Evolutionary conservation across 2,797 vertebrate species (phyloP).

Genomic region (Enteromius trimaculatus): DNA sequence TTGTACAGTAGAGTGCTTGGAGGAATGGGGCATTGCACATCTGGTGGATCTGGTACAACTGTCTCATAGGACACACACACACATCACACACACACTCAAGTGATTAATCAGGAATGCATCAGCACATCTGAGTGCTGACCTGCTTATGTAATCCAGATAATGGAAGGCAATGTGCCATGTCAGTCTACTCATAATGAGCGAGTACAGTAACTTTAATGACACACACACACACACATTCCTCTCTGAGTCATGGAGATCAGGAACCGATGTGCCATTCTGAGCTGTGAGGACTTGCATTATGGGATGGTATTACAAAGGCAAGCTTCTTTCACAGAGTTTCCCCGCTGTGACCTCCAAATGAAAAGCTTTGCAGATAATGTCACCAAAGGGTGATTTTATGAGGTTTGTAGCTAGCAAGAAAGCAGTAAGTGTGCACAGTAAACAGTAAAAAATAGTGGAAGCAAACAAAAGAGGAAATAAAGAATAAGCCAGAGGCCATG

Average conservation of each 20-base stretch:
- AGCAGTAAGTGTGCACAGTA: background rate
- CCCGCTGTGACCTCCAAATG: background rate
- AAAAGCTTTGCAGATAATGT: constrained; percentile 16
- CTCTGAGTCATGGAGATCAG: constrained; percentile 39
- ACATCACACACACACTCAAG: constrained; percentile 12
- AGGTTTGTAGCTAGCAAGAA: constrained; percentile 13
- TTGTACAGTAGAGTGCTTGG: background rate
- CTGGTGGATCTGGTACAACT: constrained; percentile 35
- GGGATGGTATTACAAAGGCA: constrained; percentile 12
- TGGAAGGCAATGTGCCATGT: constrained; percentile 35
- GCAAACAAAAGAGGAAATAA: background rate
- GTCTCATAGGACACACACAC: constrained; percentile 35
- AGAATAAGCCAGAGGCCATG: background rate
- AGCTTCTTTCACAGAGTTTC: background rate
- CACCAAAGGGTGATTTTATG: constrained; percentile 8
- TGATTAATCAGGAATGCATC: constrained; percentile 75
- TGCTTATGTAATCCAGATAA: constrained; percentile 54
- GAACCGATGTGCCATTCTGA: constrained; percentile 13
- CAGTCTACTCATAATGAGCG: constrained; percentile 41
- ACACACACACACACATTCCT: constrained; percentile 3
- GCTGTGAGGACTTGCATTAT: constrained; percentile 15
- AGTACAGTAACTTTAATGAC: constrained; percentile 42
- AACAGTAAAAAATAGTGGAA: background rate
- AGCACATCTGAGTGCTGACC: constrained; percentile 68
- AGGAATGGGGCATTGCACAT: constrained; percentile 23